Base-by-base conservation (phyloP, 2,113 vertebrate species). In the Paedocypris sp. region DNA sequence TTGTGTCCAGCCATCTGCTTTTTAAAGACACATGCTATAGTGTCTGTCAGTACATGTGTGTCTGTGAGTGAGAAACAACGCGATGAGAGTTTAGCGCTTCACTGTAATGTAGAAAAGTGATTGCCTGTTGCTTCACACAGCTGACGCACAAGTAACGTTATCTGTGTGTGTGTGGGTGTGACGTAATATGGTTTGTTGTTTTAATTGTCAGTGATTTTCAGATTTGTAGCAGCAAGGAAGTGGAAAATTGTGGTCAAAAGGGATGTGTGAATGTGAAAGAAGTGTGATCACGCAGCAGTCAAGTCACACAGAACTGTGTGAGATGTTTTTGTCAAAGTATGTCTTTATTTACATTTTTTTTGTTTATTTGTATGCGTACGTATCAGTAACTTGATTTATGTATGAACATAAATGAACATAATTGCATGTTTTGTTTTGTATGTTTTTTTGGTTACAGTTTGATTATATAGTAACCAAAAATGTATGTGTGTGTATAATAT, bases 1-100 rank as follows among this genome's bases (percentile, higher is more conserved):
- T 70, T 70, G 67, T 4, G 43, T 63, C 36, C 62, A 61, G 56
- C 62, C 68, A 70, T 70, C 68, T 70, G 68, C 62, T 70, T 45
- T 48, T 65, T 61, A 56, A 28, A 46, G 67, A 69, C 67, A 69
- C 67, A 69, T 70, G 68, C 57, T 65, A 28, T 41, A 50, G 35
- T 65, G 62, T 70, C 62, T 65, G 67, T 70, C 36, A 56, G 49
- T 48, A 50, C 62, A 57, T 70, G 68, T 61, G 67, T 65, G 53
- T 64, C 46, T 59, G 36, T 59, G 47, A 6, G 28, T 3, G 33
- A 32, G 11, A 25, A 8, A 36, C 1, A 15, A 6, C 60, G 12
- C 45, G n/a, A n/a, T n/a, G 33, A 39, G 7, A 6, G 28, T 32
- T 42, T 19, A 20, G n/a, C 16, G 13, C 38, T 22, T 3, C n/a